Percentiles rank a stretch among this genome's conserved stretches.
phyloP scores from a whole-genome alignment of 2,113 vertebrate genomes.

The Gorsachius goisagi region DNA sequence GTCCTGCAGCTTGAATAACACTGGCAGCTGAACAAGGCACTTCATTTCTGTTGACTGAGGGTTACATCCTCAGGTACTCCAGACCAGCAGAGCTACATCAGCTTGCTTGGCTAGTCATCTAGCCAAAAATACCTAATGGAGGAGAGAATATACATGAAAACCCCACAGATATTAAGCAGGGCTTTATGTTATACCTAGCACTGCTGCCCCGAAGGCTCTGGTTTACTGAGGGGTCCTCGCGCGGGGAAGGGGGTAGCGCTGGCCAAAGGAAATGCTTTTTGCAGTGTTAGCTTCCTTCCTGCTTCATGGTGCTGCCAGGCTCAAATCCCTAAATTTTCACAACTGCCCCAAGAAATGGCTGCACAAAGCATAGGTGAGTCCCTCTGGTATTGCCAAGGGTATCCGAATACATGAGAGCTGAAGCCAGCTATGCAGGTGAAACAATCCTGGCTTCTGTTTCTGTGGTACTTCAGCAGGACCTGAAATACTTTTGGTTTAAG shows the following conservation, averaged over 20 bases:
- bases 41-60: background rate
- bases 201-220: background rate
- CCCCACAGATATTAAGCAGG: background rate
- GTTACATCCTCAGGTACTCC: background rate
- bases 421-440: background rate
- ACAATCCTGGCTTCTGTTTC: background rate
- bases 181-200: background rate
- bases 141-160: background rate
- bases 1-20: background rate
- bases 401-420: background rate
- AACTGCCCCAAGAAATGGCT: background rate
- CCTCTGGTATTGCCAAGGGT: background rate
- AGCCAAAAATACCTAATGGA: background rate
- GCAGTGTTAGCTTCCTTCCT: background rate
- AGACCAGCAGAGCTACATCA: background rate
- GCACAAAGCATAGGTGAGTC: background rate
- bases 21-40: background rate
- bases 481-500: background rate
- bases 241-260: background rate
- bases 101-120: background rate
- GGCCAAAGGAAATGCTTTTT: constrained; percentile 8
- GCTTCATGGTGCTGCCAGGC: background rate
- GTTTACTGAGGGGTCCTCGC: background rate
- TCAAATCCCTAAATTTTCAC: background rate
- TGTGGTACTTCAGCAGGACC: background rate